Conservation (phyloP, 2,113 vertebrate species). For the Otus sunia region DNA sequence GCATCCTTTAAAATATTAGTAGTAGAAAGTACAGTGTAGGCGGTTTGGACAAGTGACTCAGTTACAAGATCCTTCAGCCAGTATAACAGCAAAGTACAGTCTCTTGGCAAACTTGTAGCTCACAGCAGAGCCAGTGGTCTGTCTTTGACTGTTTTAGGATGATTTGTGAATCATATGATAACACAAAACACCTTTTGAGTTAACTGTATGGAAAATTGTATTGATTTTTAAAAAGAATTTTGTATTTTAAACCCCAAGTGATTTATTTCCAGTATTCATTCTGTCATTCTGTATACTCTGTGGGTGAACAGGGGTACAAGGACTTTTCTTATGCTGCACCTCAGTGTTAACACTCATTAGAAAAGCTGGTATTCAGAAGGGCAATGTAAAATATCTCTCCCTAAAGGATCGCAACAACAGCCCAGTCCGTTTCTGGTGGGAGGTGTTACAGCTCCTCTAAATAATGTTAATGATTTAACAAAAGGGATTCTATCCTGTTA, state of each 20-base stretch:
- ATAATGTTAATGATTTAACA: neutral
- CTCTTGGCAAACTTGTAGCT: neutral
- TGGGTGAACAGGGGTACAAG: neutral
- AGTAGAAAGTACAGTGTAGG: neutral
- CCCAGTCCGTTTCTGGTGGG: neutral
- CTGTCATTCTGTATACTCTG: neutral
- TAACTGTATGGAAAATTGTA: neutral
- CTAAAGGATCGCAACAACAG: neutral
- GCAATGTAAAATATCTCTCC: neutral
- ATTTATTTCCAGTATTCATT: accelerated
- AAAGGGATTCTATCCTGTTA: neutral
- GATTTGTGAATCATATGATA: neutral
- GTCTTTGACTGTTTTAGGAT: neutral
- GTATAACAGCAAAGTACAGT: neutral
- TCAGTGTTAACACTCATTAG: neutral
- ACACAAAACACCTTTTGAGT: neutral
- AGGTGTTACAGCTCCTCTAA: neutral
- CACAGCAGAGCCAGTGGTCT: neutral
- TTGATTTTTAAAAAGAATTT: neutral
- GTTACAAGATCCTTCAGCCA: neutral
- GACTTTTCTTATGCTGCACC: neutral
- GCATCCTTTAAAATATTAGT: neutral
- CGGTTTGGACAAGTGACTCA: neutral
- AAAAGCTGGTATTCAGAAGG: neutral
- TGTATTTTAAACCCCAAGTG: neutral